These are phyloP conservation scores for Cephus spinipes DNA, from an alignment of 2,888 invertebrate genomes.

Conservation along the genomic window DNA sequence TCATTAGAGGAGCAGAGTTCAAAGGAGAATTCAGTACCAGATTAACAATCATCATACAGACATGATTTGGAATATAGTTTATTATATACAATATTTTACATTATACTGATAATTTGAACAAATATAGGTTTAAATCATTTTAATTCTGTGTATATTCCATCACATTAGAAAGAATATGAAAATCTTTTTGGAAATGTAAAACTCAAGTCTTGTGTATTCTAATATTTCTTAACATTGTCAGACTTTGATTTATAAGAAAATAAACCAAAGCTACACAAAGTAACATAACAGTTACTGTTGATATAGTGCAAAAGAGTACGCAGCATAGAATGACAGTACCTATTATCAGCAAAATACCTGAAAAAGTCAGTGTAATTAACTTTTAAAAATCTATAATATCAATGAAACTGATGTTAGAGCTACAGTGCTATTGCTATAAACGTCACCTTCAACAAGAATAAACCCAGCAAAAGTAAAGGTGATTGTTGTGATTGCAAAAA, in stretches of 20 bases:
- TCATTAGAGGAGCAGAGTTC: not conserved
- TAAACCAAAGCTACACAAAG: conserved; percentile 22
- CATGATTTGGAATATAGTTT: not conserved
- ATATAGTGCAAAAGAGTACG: conserved; percentile 30
- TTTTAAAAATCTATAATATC: not conserved
- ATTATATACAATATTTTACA: not conserved
- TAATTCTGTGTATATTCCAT: not conserved
- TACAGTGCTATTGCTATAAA: not conserved
- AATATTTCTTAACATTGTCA: conserved; percentile 23
- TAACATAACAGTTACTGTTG: conserved; percentile 26
- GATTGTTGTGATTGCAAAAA: conserved; percentile 33
- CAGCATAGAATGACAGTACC: conserved; percentile 32
- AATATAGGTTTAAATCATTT: not conserved
- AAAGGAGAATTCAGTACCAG: conserved; percentile 13
- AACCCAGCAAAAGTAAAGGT: conserved; percentile 38
- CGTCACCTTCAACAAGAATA: conserved; percentile 40
- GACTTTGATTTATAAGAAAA: conserved; percentile 23
- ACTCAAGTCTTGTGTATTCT: conserved; percentile 1
- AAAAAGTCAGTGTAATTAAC: conserved; percentile 20
- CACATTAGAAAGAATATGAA: not conserved
- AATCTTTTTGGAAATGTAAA: not conserved
- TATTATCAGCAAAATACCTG: conserved; percentile 34
- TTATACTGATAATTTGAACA: not conserved
- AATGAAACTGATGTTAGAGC: not conserved
- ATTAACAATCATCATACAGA: conserved; percentile 7